Percentiles rank a stretch among this genome's conserved stretches.
Evolutionary conservation across 2,113 vertebrate genomes (phyloP).

Genomic region (Isichthys henryi): DNA sequence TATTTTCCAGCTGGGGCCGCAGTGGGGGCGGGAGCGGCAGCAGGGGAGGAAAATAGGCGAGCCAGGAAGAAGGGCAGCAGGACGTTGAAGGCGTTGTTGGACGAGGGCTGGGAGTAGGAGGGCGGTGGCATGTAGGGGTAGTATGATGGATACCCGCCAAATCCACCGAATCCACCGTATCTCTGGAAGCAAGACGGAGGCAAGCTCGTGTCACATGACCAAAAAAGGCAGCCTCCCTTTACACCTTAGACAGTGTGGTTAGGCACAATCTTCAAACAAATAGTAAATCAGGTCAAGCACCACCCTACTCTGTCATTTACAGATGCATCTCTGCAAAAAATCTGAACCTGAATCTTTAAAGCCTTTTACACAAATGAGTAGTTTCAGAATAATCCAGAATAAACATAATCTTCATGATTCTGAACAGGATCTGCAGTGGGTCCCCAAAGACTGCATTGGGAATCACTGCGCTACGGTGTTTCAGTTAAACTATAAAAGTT

Average conservation of each 20-base stretch:
- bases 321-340: background rate
- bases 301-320: background rate
- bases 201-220: background rate
- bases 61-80: constrained; percentile 1
- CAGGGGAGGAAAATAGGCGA: background rate
- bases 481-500: background rate
- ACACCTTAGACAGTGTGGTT: background rate
- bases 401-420: background rate
- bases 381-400: background rate
- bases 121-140: background rate
- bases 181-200: background rate
- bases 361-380: background rate
- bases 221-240: background rate
- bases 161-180: background rate
- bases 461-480: background rate
- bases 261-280: background rate
- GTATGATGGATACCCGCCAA: background rate
- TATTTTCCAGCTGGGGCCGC: background rate
- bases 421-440: background rate
- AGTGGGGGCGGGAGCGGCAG: background rate
- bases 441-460: background rate
- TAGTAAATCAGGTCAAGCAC: background rate
- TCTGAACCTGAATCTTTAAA: background rate
- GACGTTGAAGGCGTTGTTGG: background rate
- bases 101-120: background rate